Evolutionary conservation across 2,797 vertebrate species (phyloP).

Genomic region (Meriones psammophilus): DNA sequence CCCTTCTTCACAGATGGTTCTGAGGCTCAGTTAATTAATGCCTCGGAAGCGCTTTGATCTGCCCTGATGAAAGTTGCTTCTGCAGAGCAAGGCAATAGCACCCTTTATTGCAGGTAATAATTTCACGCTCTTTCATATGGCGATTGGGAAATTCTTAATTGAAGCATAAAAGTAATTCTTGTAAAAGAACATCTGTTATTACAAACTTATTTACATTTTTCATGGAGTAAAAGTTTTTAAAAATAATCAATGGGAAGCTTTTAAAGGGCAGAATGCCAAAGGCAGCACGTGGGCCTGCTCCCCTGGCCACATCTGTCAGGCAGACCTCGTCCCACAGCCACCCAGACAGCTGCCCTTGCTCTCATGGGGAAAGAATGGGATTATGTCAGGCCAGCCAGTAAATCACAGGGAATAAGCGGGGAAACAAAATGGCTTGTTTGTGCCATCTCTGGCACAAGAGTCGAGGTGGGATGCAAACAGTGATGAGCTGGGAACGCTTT

Average conservation of each 20-base stretch:
- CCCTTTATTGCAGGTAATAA: conserved; percentile 81
- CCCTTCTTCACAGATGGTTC: conserved; percentile 55
- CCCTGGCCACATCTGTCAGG: conserved; percentile 89
- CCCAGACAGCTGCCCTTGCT: conserved; percentile 87
- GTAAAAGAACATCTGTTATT: conserved; percentile 82
- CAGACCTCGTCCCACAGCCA: conserved; percentile 88
- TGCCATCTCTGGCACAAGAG: conserved; percentile 69
- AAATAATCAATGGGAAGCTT: conserved; percentile 85
- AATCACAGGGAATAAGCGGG: conserved; percentile 84
- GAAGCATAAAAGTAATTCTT: conserved; percentile 83
- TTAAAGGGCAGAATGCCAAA: conserved; percentile 86
- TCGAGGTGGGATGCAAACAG: conserved; percentile 40
- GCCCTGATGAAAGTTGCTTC: conserved; percentile 83
- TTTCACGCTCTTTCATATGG: conserved; percentile 83
- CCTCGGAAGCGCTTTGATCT: conserved; percentile 81
- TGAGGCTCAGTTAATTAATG: conserved; percentile 77
- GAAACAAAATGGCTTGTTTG: conserved; percentile 84
- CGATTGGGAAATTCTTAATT: conserved; percentile 81
- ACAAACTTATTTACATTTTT: conserved; percentile 84
- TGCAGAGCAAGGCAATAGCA: conserved; percentile 71
- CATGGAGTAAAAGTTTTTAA: conserved; percentile 83
- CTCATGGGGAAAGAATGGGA: conserved; percentile 89
- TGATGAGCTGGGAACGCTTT: neutral
- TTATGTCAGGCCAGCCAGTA: conserved; percentile 87
- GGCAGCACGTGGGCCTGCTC: conserved; percentile 84